Base-by-base conservation (phyloP, 2,888 invertebrate genomes). In the Synanthedon tipuliformis region DNA sequence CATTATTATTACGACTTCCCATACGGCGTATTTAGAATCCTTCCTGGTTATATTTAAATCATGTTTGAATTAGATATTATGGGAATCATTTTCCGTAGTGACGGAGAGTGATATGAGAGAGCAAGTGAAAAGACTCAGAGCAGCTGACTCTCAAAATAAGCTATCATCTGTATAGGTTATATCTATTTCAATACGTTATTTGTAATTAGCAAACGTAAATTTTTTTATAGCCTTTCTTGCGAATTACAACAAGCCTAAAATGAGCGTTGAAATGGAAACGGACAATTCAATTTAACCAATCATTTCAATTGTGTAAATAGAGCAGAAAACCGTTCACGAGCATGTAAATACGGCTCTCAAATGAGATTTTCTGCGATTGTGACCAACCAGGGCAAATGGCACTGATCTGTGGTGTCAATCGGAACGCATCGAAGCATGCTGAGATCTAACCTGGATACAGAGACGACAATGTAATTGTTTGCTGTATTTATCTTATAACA, bases 271-370 rank as follows among this genome's bases (percentile, higher is more conserved):
- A 75, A 76, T 73, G 59, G 64, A 66, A 71, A 65, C 65, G 61
- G 80, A 75, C 79, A 78, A 68, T 78, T 75, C 77, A 78, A 82
- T 85, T 80, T 71, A 64, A 61, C 61, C 69, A 72, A 81, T 84
- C 74, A 78, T 78, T 82, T 81, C 72, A 78, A 68, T 68, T 60
- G 58, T 73, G 69, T 67, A 82, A 85, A 69, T 84, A 73, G 84
- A 82, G 82, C 85, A 76, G 75, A 78, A 80, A 83, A 67, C 70
- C 59, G 73, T 78, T 78, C 64, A 62, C 65, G 63, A 67, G 66
- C 65, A 71, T 70, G 73, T 74, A 69, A 73, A 75, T 71, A 63
- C 66, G 63, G 66, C 64, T 68, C 69, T 58, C 57, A 54, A 55
- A 73, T 75, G 74, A 76, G 75, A 76, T 78, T 78, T 75, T 78